Evolutionary conservation across 2,113 vertebrate species (phyloP), one percentile per base, ranked within the genome.

Genomic region (Lutjanus erythropterus): DNA sequence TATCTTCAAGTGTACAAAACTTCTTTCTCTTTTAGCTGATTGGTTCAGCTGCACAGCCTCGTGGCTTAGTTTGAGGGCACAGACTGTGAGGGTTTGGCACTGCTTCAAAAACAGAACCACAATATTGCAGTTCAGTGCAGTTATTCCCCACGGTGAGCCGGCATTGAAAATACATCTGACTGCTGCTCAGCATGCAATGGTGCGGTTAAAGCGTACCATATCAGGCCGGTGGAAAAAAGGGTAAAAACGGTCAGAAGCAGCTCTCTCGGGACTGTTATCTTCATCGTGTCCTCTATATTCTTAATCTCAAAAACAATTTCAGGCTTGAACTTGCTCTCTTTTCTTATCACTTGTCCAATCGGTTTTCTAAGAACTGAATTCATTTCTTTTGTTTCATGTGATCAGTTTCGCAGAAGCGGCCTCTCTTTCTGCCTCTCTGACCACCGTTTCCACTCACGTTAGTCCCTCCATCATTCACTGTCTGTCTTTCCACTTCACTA

Each of bases 391-490:
- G 52, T 75, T 86, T 85, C 73, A 66, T 62, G 55, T 61, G 67
- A 80, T 81, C 21, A 2, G 16, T 75, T 85, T 70, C 44, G 47
- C 60, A 56, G 58, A 29, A 1, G 39, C 3, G 46, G n/a, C 58
- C 64, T 79, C 55, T 16, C 37, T 81, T 70, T 84, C 31, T 71
- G 66, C 67, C 72, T 78, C 71, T 4, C 46, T 39, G 42, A 42
- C 3, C 39, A 3, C 15, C 39, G n/a, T 78, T 81, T 89, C 61
- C 65, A n/a, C 47, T 71, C 59, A 18, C 44, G 47, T 85, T 85
- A 18, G 70, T 72, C 31, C 31, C 80, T 72, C 71, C 67, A 67
- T 90, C 69, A 58, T 58, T 88, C 70, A 60, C 55, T 82, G 68
- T 80, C 72, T 68, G 29, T 75, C 52, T 59, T 78, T 83, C 62